Conservation (phyloP, 2,888 invertebrate species). For the Leptopilina myrica region DNA sequence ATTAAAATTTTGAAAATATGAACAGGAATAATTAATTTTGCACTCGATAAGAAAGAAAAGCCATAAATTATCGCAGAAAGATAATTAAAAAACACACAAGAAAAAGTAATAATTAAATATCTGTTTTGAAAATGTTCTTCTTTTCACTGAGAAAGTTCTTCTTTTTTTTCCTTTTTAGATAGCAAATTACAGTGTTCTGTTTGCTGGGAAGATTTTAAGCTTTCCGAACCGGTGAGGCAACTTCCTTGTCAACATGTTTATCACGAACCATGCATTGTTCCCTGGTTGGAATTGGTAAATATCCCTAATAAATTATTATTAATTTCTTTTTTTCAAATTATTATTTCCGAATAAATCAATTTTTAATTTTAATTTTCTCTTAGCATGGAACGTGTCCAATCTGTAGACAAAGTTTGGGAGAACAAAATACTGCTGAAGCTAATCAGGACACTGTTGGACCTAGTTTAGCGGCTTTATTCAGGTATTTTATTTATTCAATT, state of each 20-base stretch:
- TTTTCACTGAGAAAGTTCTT: conserved; percentile 17
- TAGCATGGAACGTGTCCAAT: conserved; percentile 97
- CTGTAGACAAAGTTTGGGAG: conserved; percentile 88
- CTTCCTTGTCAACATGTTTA: conserved; percentile 93
- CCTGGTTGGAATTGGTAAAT: conserved; percentile 91
- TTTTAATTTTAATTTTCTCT: conserved; percentile 50
- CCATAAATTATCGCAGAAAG: too few relatives aligned
- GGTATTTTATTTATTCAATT: conserved; percentile 57
- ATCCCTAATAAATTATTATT: conserved; percentile 35
- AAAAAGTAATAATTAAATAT: too few relatives aligned
- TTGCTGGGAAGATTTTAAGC: conserved; percentile 94
- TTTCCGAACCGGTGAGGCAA: conserved; percentile 86
- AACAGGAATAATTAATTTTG: too few relatives aligned
- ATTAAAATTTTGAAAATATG: too few relatives aligned
- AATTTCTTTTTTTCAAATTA: conserved; percentile 12
- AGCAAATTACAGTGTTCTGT: conserved; percentile 92
- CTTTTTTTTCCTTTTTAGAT: conserved; percentile 73
- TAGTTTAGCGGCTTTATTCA: conserved; percentile 73
- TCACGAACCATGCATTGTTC: conserved; percentile 94
- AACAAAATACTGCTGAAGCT: conserved; percentile 75
- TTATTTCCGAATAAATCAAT: neutral
- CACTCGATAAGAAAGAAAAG: too few relatives aligned
- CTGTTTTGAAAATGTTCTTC: neutral
- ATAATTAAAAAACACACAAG: too few relatives aligned
- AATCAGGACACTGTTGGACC: conserved; percentile 73